Evolutionary conservation across 2,797 vertebrate species (phyloP).

Genomic region (Pristis pectinata): DNA sequence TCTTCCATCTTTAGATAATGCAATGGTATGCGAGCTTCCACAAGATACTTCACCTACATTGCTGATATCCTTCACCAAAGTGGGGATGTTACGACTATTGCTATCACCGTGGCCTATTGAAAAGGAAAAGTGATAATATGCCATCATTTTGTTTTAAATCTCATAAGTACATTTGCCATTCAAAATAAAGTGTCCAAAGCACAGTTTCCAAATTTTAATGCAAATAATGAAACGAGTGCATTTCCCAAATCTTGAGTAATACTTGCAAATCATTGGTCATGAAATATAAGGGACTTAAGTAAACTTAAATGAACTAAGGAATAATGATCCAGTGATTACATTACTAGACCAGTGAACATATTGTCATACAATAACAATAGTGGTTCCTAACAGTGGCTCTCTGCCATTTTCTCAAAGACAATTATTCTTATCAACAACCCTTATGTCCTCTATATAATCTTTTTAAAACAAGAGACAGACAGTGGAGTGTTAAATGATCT

Average conservation of each 20-base stretch:
- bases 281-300: too few species aligned
- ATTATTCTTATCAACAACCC: too few species aligned
- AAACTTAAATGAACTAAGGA: too few species aligned
- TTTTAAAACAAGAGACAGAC: too few species aligned
- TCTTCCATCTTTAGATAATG: conserved; percentile 69
- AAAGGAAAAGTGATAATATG: conserved; percentile 36
- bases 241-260: not conserved
- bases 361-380: too few species aligned
- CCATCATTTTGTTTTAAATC: not conserved
- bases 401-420: too few species aligned
- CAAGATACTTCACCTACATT: conserved; percentile 73
- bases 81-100: conserved; percentile 73
- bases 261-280: too few species aligned
- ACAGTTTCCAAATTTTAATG: not conserved
- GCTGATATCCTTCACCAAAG: conserved; percentile 72
- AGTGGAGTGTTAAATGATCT: too few species aligned
- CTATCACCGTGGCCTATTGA: conserved; percentile 67
- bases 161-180: not conserved
- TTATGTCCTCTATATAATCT: too few species aligned
- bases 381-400: too few species aligned
- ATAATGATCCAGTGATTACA: too few species aligned
- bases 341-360: too few species aligned
- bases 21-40: conserved; percentile 71
- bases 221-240: not conserved
- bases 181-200: not conserved